A percentile compares a stretch with the other conserved stretches of the same genome.
Evolutionary conservation across 2,113 vertebrate species (phyloP).

Genomic region (Alethe diademata): DNA sequence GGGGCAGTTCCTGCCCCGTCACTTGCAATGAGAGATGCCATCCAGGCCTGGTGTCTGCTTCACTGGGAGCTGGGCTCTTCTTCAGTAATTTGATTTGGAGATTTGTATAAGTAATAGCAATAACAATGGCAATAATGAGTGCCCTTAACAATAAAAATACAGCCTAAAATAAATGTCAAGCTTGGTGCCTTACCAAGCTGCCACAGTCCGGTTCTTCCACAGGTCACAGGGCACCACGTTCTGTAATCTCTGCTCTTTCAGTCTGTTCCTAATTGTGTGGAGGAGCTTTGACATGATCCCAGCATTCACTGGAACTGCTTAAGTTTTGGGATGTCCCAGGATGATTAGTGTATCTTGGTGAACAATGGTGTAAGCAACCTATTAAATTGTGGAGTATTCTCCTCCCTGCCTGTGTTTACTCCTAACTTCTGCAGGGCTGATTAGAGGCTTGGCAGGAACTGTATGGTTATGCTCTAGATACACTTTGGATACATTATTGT

Average conservation of each 20-base stretch:
- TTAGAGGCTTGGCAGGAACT: conserved; percentile 58
- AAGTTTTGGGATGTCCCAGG: background rate
- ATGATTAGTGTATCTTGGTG: background rate
- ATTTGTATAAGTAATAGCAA: background rate
- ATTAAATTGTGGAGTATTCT: background rate
- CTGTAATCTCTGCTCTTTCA: background rate
- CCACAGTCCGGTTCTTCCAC: background rate
- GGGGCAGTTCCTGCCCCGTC: background rate
- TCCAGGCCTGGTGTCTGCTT: background rate
- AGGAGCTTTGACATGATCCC: background rate
- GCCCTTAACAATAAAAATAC: background rate
- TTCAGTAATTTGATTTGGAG: background rate
- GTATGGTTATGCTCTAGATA: conserved; percentile 59
- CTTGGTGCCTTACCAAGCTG: background rate
- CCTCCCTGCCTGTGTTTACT: conserved; percentile 12
- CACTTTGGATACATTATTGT: conserved; percentile 56
- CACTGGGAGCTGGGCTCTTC: background rate
- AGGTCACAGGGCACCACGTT: background rate
- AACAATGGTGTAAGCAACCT: conserved; percentile 20
- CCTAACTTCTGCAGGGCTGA: conserved; percentile 14
- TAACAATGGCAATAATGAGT: background rate
- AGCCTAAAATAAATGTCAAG: background rate
- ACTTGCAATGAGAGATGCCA: rapidly evolving
- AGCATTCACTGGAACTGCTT: background rate
- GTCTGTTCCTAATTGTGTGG: background rate